Evolutionary conservation across 2,113 vertebrate genomes (phyloP).

Genomic region (Martes martes): DNA sequence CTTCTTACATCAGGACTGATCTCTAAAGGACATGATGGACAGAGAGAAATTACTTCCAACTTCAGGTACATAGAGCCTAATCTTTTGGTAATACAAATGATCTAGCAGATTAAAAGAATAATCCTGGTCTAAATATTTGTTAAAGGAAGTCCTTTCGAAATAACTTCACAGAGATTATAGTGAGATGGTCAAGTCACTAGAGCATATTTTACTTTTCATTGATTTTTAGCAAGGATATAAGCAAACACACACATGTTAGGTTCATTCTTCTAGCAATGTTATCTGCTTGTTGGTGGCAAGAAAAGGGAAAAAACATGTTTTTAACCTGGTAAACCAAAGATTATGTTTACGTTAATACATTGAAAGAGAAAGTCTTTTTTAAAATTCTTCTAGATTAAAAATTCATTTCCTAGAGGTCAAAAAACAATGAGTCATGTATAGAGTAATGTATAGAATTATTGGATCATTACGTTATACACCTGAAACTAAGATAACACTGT

Average conservation of each 20-base stretch:
- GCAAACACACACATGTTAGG: not conserved
- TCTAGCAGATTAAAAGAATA: not conserved
- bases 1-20: not conserved
- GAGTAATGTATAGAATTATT: not conserved
- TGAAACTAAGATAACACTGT: not conserved
- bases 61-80: not conserved
- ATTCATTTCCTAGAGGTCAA: not conserved
- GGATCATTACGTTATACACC: not conserved
- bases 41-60: not conserved
- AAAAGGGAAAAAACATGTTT: not conserved
- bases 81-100: not conserved
- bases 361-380: not conserved
- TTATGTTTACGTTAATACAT: not conserved
- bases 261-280: not conserved
- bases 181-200: not conserved
- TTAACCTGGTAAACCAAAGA: not conserved
- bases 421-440: not conserved
- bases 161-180: not conserved
- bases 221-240: not conserved
- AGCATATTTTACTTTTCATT: not conserved
- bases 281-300: constrained; percentile 15
- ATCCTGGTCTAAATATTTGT: not conserved
- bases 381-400: not conserved
- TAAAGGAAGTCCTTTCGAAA: not conserved
- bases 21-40: not conserved